Base-by-base conservation (phyloP, 1,140 invertebrate genomes). In the Drosophila seguyi region DNA sequence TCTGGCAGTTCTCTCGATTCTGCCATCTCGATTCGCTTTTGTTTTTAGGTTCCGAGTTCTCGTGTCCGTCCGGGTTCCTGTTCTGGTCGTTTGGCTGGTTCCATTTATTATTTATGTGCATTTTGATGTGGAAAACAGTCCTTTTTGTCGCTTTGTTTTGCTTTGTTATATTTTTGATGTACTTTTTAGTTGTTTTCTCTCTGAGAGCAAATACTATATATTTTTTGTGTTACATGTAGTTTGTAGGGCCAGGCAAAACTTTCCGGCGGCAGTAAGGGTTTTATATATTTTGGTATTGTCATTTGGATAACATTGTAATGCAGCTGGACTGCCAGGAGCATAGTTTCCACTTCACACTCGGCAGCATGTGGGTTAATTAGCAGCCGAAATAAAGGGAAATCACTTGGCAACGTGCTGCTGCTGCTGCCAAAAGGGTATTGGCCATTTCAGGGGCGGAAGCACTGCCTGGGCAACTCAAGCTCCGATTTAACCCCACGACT, bases 91-190 rank as follows among this genome's bases (percentile, higher is more conserved):
- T 72, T 53, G 68, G 60, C 63, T 81, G 77, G 62, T 73, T 84
- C 82, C 87, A 90, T 87, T 84, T 88, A 88, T 90, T 88, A 88
- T 88, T 88, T 88, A 88, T 88, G 84, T 88, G 84, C 84, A 88
- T 88, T 88, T 90, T 88, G 84, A 88, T 90, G 84, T 87, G 83
- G 76, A 78, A 74, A 66, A 68, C 63, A 90, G 69, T 90, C 81
- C 57, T 73, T 82, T 85, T 68, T 60, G 48, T 69, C 44, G 60
- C 61, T 45, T 65, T 68, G 34, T 67, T 66, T 75, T 47, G 59
- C 44, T 47, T 67, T 68, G 58, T 68, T 59, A 18, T 73, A 60
- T 53, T 18, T 53, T 16, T 52, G 22, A 53, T 61, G 34, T 31
- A 39, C 59, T 62, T 62, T 62, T 62, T 62, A 36, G 61, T 66